phyloP scores from a whole-genome alignment of 2,888 invertebrate genomes.

The Spisula solida region DNA sequence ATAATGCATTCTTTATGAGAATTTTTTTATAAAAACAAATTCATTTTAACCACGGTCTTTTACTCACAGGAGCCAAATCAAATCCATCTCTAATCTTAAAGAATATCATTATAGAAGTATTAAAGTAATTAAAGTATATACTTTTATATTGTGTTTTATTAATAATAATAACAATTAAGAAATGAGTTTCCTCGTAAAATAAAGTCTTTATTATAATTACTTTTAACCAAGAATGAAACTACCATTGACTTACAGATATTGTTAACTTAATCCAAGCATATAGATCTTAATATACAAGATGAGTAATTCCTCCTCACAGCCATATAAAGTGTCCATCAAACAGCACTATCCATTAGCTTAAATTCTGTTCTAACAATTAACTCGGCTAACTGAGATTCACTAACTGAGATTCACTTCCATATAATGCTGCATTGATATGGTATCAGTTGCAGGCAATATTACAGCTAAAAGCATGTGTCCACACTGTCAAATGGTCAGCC shows the following conservation, averaged over 20 bases:
- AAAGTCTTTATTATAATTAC: too few relatives aligned
- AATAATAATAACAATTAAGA: too few relatives aligned
- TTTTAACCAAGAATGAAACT: not conserved
- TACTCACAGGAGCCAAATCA: too few relatives aligned
- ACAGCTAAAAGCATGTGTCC: conserved; percentile 48
- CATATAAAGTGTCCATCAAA: conserved; percentile 21
- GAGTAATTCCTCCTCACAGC: not conserved
- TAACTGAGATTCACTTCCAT: not conserved
- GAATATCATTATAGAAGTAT: too few relatives aligned
- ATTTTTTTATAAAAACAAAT: too few relatives aligned
- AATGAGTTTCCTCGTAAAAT: too few relatives aligned
- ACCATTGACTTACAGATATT: not conserved
- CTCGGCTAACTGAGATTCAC: not conserved
- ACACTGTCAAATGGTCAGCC: conserved; percentile 29
- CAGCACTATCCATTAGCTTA: not conserved
- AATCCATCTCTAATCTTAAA: too few relatives aligned
- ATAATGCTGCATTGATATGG: not conserved
- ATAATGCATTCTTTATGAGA: too few relatives aligned
- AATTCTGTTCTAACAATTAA: conserved; percentile 5
- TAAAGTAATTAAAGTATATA: too few relatives aligned
- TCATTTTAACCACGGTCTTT: too few relatives aligned
- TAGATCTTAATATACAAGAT: not conserved
- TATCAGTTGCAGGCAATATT: conserved; percentile 16
- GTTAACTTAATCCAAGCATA: not conserved
- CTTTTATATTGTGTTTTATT: too few relatives aligned